phyloP scores from a whole-genome alignment of 2,113 vertebrate genomes.

The Maccullochella peelii region DNA sequence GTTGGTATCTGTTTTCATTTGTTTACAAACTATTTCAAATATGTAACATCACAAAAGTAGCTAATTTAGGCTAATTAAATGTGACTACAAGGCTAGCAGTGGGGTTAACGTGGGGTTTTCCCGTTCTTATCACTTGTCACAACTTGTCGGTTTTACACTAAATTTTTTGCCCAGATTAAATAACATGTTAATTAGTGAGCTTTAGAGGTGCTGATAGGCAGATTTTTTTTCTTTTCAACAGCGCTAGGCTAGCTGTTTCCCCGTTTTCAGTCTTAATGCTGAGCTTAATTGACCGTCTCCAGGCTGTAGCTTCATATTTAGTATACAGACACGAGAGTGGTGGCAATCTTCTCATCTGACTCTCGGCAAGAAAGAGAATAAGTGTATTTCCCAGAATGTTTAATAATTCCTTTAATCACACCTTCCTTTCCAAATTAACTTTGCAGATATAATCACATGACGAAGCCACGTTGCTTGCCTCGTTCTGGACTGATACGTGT shows the following conservation, averaged over 20 bases:
- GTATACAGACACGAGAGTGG: too few species aligned
- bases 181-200: not conserved
- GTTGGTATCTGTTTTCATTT: not conserved
- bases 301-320: not conserved
- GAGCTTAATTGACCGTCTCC: not conserved
- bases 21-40: not conserved
- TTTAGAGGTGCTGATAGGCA: not conserved
- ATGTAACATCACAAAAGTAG: not conserved
- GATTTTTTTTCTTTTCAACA: not conserved
- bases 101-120: not conserved
- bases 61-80: too few species aligned
- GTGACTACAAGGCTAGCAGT: not conserved
- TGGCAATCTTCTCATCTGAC: not conserved
- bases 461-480: not conserved
- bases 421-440: not conserved
- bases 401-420: not conserved
- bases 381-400: not conserved
- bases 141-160: too few species aligned
- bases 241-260: too few species aligned
- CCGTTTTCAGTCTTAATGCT: not conserved
- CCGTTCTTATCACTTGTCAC: too few species aligned
- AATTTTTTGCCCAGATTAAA: not conserved
- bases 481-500: conserved; percentile 23
- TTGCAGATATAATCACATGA: conserved; percentile 18
- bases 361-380: not conserved